Conservation (phyloP, 2,888 invertebrate species). For the Harpagoxenus sublaevis region DNA sequence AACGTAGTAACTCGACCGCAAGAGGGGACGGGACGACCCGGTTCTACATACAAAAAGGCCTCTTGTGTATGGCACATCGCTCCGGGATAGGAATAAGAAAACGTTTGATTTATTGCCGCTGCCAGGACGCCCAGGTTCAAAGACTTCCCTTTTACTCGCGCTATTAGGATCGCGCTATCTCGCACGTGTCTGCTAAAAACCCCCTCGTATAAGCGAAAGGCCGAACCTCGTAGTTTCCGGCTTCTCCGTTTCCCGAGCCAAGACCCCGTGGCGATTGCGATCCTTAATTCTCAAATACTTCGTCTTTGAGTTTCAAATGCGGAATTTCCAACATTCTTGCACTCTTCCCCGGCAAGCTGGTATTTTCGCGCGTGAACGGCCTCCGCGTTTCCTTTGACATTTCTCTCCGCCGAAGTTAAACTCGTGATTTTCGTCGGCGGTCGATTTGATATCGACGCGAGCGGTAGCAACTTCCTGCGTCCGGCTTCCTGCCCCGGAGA, state of each 20-base stretch:
- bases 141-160: slow-evolving; percentile 19
- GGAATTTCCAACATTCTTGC: background rate
- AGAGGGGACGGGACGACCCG: slow-evolving; percentile 20
- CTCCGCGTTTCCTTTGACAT: slow-evolving; percentile 37
- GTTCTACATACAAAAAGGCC: slow-evolving; percentile 32
- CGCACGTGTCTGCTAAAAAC: slow-evolving; percentile 36
- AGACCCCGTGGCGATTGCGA: slow-evolving; percentile 21
- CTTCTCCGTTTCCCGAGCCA: slow-evolving; percentile 23
- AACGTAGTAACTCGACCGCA: background rate
- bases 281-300: slow-evolving; percentile 36
- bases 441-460: slow-evolving; percentile 52
- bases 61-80: slow-evolving; percentile 47
- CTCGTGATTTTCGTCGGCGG: slow-evolving; percentile 38
- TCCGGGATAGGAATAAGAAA: slow-evolving; percentile 52
- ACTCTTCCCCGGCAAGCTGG: background rate
- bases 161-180: slow-evolving; percentile 38
- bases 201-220: slow-evolving; percentile 14
- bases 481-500: slow-evolving; percentile 56
- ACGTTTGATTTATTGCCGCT: slow-evolving; percentile 55
- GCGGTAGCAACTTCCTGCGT: slow-evolving; percentile 49
- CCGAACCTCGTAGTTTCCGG: background rate
- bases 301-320: slow-evolving; percentile 20
- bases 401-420: background rate
- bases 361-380: slow-evolving; percentile 12
- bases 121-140: slow-evolving; percentile 27